Percentiles rank a stretch among this genome's conserved stretches.
Conservation (phyloP, 2,888 invertebrate species). For the Nemurella pictetii region DNA sequence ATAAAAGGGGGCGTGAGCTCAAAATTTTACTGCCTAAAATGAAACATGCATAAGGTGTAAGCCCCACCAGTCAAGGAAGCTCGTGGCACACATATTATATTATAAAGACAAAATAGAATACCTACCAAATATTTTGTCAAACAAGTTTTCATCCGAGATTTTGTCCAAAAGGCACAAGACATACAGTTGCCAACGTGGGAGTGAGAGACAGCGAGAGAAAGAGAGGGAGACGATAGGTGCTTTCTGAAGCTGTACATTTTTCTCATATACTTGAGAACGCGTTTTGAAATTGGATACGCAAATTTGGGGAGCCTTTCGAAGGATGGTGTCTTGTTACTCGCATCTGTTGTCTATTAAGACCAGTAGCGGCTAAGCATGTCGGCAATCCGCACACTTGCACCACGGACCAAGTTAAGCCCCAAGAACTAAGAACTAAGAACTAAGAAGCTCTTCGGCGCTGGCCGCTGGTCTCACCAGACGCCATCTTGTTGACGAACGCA, state of each 20-base stretch:
- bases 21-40: too few relatives aligned
- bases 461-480: background rate
- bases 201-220: background rate
- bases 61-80: background rate
- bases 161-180: background rate
- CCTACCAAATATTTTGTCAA: background rate
- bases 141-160: background rate
- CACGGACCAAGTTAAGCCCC: too few relatives aligned
- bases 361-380: slow-evolving; percentile 5
- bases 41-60: too few relatives aligned
- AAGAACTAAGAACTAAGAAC: too few relatives aligned
- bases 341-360: slow-evolving; percentile 25
- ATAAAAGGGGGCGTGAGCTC: background rate
- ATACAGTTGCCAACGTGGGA: background rate
- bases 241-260: background rate
- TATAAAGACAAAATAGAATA: background rate
- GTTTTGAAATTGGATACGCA: slow-evolving; percentile 16
- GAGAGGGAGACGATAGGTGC: background rate
- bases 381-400: background rate
- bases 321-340: background rate
- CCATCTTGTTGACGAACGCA: background rate
- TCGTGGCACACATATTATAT: background rate
- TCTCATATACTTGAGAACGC: slow-evolving; percentile 3
- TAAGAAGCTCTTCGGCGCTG: too few relatives aligned
- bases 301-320: slow-evolving; percentile 5